Percentiles rank a stretch among this genome's conserved stretches.
These are phyloP conservation scores for Varanus komodoensis DNA, from an alignment of 2,113 vertebrate species.

Conservation along the genomic window DNA sequence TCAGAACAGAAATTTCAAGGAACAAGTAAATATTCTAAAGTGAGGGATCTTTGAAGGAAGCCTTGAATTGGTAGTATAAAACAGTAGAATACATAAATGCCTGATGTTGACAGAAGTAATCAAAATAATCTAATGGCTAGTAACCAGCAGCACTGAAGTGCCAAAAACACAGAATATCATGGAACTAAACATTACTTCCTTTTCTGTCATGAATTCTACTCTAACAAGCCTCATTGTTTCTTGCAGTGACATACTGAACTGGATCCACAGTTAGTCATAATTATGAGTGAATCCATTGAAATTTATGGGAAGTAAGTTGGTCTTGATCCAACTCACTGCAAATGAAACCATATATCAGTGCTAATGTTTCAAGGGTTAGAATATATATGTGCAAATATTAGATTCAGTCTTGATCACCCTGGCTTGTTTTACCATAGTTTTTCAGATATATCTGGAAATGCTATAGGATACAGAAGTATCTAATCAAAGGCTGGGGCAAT, in stretches of 20 bases:
- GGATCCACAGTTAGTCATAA: not conserved
- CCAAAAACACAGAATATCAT: not conserved
- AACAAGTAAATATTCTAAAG: not conserved
- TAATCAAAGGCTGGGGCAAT: not conserved
- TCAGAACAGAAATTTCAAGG: not conserved
- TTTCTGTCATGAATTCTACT: not conserved
- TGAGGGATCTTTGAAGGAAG: not conserved
- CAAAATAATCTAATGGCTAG: not conserved
- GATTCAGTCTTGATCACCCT: not conserved
- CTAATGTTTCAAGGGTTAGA: too few species aligned
- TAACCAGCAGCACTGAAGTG: not conserved
- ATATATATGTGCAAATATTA: not conserved
- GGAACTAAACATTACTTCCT: not conserved
- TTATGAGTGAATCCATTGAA: not conserved
- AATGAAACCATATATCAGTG: not conserved
- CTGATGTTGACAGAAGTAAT: not conserved
- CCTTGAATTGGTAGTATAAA: not conserved
- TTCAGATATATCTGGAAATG: not conserved
- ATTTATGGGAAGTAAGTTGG: not conserved
- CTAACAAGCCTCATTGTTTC: not conserved
- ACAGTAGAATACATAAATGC: not conserved
- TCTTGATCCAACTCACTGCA: not conserved
- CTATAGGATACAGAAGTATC: not conserved
- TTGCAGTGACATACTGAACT: not conserved
- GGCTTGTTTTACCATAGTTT: not conserved